Evolutionary conservation across 1,140 invertebrate genomes (phyloP).

Genomic region (Aricia agestis): DNA sequence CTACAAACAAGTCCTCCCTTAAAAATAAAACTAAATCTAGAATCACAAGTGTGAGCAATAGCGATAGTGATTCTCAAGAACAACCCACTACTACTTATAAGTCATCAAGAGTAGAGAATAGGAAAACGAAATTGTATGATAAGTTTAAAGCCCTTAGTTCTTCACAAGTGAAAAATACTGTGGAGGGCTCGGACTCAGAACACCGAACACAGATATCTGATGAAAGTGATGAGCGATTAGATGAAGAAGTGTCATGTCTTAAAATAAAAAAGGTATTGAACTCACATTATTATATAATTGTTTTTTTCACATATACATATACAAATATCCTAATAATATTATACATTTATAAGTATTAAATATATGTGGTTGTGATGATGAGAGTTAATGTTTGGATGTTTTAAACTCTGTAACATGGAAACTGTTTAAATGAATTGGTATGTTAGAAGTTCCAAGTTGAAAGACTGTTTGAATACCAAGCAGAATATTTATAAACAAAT

Average conservation of each 20-base stretch:
- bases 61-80: slow-evolving; percentile 8
- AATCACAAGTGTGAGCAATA: slow-evolving; percentile 15
- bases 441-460: no score
- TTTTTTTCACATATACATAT: no score
- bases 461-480: no score
- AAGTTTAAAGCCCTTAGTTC: slow-evolving; percentile 48
- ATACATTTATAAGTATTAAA: no score
- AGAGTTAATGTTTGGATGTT: no score
- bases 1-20: slow-evolving; percentile 24
- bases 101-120: slow-evolving; percentile 39
- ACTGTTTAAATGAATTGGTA: no score
- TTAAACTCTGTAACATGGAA: no score
- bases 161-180: slow-evolving; percentile 12
- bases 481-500: no score
- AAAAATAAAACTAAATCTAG: neutral
- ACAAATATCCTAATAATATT: no score
- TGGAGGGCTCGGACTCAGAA: neutral
- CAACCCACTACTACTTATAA: neutral
- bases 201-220: neutral
- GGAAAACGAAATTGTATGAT: slow-evolving; percentile 48
- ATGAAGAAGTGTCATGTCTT: slow-evolving; percentile 39
- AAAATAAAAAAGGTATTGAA: slow-evolving; percentile 43
- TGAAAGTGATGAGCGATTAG: slow-evolving; percentile 30
- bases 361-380: no score
- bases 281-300: no score